A percentile compares a stretch with the other conserved stretches of the same genome.
Evolutionary conservation across 2,888 invertebrate genomes (phyloP).

Genomic region (Acrobasis suavella): DNA sequence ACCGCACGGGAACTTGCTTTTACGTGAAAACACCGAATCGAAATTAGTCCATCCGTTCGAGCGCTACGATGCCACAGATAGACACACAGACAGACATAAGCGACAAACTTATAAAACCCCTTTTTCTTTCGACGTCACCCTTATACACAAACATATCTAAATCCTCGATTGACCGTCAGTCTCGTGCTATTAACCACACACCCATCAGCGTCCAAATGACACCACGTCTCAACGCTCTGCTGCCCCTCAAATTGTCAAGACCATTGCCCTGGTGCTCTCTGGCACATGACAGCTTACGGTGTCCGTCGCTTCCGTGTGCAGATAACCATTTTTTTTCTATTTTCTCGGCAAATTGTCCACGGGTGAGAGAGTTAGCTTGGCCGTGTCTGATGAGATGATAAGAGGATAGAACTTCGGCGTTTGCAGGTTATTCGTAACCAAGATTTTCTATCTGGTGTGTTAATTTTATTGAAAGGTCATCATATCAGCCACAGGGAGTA

Average conservation of each 20-base stretch:
- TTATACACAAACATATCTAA: no score
- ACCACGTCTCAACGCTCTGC: constrained; percentile 79
- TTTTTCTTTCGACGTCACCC: no score
- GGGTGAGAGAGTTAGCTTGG: constrained; percentile 13
- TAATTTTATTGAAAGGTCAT: no score
- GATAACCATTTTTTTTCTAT: constrained; percentile 40
- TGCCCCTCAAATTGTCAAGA: constrained; percentile 76
- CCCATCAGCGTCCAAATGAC: constrained; percentile 58
- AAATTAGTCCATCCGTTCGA: no score
- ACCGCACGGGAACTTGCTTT: no score
- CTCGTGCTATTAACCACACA: constrained; percentile 19
- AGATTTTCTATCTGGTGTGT: no score
- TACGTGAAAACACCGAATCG: no score
- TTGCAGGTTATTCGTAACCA: no score
- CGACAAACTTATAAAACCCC: no score
- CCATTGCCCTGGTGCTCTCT: constrained; percentile 75
- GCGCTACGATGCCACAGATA: no score
- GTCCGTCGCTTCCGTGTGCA: constrained; percentile 69
- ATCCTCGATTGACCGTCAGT: constrained; percentile 23
- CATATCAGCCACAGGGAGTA: no score
- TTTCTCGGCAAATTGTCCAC: constrained; percentile 25
- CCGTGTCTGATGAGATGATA: constrained; percentile 15
- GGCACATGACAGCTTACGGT: constrained; percentile 74
- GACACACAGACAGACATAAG: no score
- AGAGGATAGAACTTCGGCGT: background rate